A percentile compares a stretch with the other conserved stretches of the same genome.
Evolutionary conservation across 2,113 vertebrate species (phyloP).

Genomic region (Sterna hirundo): DNA sequence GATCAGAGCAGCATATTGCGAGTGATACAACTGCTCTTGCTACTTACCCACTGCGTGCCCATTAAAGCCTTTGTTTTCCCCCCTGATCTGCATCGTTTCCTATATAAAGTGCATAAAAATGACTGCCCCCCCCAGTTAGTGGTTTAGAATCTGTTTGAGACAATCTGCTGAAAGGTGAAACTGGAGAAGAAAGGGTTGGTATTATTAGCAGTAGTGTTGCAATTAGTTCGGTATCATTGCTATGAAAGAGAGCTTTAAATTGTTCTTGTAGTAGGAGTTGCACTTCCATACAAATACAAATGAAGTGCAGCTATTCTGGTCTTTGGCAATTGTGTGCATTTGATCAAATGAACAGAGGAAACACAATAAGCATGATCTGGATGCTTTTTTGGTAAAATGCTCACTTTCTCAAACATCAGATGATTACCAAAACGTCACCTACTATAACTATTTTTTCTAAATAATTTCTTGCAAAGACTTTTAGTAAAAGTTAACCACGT

Average conservation of each 20-base stretch:
- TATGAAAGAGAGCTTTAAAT: not conserved
- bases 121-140: not conserved
- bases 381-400: not conserved
- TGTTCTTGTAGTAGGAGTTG: not conserved
- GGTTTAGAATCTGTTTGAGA: not conserved
- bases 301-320: not conserved
- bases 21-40: not conserved
- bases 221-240: not conserved
- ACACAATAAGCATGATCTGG: not conserved
- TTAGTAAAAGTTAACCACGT: not conserved
- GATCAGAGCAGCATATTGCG: not conserved
- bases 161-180: constrained; percentile 1
- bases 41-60: not conserved
- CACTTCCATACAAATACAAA: not conserved
- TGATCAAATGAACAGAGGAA: not conserved
- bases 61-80: not conserved
- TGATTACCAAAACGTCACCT: not conserved
- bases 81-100: not conserved
- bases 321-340: not conserved
- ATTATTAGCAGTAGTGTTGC: not conserved
- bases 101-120: not conserved
- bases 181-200: not conserved
- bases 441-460: not conserved
- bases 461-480: not conserved
- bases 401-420: not conserved